Conservation (phyloP, 2,888 invertebrate species). For the Harpagoxenus sublaevis region DNA sequence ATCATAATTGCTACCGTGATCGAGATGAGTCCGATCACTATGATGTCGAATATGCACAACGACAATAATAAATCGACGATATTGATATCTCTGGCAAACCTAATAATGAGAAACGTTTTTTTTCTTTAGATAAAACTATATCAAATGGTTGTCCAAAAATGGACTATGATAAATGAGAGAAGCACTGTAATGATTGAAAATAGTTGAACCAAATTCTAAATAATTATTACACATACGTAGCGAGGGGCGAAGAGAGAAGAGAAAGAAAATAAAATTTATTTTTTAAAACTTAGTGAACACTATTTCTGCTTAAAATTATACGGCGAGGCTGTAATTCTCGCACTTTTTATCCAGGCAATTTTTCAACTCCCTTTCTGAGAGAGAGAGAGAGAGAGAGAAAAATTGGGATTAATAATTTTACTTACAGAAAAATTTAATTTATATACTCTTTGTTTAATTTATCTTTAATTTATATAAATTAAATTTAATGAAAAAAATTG, state of each 20-base stretch:
- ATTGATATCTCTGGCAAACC: conserved; percentile 96
- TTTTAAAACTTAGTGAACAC: not conserved
- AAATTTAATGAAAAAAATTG: not conserved
- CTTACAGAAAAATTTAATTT: not conserved
- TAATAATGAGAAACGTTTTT: conserved; percentile 55
- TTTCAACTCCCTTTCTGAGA: not conserved
- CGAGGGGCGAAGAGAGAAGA: not conserved
- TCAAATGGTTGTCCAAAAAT: conserved; percentile 2
- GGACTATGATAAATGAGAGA: not conserved
- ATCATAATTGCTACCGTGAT: conserved; percentile 88
- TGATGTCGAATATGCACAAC: conserved; percentile 88
- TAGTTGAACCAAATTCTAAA: not conserved
- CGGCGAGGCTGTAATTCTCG: not conserved
- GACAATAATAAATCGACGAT: conserved; percentile 90
- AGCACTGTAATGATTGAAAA: not conserved
- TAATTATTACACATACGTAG: not conserved
- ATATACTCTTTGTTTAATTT: too few relatives aligned
- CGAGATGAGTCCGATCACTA: conserved; percentile 89
- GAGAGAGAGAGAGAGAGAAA: not conserved
- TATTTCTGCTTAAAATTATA: not conserved
- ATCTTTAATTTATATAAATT: too few relatives aligned
- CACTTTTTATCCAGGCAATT: not conserved
- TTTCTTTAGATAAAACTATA: not conserved
- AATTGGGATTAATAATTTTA: not conserved
- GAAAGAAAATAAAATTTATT: not conserved